phyloP scores from a whole-genome alignment of 2,888 invertebrate species.

The Cryptocheilus praepositus region DNA sequence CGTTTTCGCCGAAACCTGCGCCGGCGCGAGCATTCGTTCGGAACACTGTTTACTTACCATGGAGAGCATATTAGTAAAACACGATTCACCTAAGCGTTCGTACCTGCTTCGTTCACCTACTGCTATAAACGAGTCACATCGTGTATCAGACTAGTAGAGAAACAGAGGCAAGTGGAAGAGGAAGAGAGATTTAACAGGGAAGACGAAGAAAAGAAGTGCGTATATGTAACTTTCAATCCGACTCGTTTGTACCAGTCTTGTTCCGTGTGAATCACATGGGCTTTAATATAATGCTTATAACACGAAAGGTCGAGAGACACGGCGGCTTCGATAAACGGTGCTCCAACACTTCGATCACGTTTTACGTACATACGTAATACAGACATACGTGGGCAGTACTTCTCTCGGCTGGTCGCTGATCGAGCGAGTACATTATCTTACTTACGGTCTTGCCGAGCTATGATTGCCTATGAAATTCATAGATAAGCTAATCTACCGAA shows the following conservation, averaged over 20 bases:
- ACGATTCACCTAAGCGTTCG: constrained; percentile 46
- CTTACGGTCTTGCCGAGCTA: constrained; percentile 29
- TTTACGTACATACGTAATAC: not conserved
- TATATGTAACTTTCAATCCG: constrained; percentile 18
- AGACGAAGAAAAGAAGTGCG: constrained; percentile 3
- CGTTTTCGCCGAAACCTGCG: not conserved
- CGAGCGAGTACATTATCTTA: constrained; percentile 37
- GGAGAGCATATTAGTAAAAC: constrained; percentile 39
- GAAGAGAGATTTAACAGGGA: constrained; percentile 10
- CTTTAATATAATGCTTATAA: constrained; percentile 40
- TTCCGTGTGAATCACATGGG: constrained; percentile 41
- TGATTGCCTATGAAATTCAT: constrained; percentile 10
- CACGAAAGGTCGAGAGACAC: constrained; percentile 38
- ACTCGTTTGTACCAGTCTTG: constrained; percentile 28
- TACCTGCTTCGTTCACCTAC: constrained; percentile 38
- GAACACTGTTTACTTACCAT: constrained; percentile 25
- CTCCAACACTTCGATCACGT: not conserved
- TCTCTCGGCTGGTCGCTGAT: constrained; percentile 22
- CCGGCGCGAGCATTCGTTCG: constrained; percentile 29
- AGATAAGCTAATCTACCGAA: constrained; percentile 17
- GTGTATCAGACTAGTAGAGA: constrained; percentile 1
- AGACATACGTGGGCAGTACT: constrained; percentile 11
- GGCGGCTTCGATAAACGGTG: constrained; percentile 25
- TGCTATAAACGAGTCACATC: constrained; percentile 28
- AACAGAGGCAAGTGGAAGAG: constrained; percentile 18